Conservation (phyloP, 2,113 vertebrate genomes). For the Willisornis vidua region DNA sequence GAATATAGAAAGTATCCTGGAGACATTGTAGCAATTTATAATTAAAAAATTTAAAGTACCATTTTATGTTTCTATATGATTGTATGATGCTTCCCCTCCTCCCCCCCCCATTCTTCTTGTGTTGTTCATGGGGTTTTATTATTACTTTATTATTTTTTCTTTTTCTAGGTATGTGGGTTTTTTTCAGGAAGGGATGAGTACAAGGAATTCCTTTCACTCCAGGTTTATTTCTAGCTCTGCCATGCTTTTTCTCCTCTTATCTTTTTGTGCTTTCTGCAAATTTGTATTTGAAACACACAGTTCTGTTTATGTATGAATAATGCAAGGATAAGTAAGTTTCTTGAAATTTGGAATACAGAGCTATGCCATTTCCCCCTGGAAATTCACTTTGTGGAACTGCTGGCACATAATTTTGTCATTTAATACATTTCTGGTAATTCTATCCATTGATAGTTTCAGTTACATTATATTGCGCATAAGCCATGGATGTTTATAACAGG, state of each 20-base stretch:
- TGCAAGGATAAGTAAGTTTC: conserved; percentile 3
- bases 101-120: too few relatives aligned
- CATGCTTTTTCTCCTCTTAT: neutral
- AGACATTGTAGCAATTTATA: neutral
- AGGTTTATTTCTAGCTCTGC: neutral
- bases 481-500: neutral
- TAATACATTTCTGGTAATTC: conserved; percentile 50
- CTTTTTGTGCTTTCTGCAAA: neutral
- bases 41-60: neutral
- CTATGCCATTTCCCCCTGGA: neutral
- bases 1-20: neutral
- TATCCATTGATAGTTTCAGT: conserved; percentile 21
- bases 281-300: neutral
- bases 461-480: conserved; percentile 1
- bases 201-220: neutral
- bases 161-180: neutral
- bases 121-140: too few relatives aligned
- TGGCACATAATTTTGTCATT: conserved; percentile 11
- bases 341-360: conserved; percentile 25
- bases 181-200: neutral
- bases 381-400: conserved; percentile 36
- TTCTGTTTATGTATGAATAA: neutral
- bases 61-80: neutral
- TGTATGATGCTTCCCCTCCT: neutral
- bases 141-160: neutral